Percentiles rank a stretch among this genome's conserved stretches.
Conservation (phyloP, 2,888 invertebrate genomes). For the Xylota segnis region DNA sequence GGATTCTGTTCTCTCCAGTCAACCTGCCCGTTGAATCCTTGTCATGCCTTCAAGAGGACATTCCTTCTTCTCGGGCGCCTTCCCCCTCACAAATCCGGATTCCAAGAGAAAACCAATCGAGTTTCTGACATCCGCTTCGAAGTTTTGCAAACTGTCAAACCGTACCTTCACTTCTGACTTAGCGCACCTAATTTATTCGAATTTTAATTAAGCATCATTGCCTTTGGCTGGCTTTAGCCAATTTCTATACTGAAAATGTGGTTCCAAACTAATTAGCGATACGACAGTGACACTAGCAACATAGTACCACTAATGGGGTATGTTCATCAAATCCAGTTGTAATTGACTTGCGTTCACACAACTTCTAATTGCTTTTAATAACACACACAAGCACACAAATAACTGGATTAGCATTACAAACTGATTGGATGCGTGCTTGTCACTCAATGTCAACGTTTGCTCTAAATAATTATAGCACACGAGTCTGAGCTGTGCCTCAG, state of each 20-base stretch:
- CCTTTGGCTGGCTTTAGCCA: background rate
- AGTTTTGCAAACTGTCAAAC: no score
- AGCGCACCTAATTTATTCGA: background rate
- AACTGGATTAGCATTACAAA: constrained; percentile 60
- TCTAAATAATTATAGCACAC: constrained; percentile 63
- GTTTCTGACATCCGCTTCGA: no score
- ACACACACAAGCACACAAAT: constrained; percentile 8
- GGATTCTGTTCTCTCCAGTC: no score
- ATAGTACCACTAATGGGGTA: background rate
- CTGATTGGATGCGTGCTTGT: constrained; percentile 69
- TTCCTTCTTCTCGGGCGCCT: no score
- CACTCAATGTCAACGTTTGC: constrained; percentile 70
- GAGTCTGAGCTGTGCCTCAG: background rate
- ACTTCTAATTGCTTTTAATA: constrained; percentile 66
- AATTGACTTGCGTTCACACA: constrained; percentile 58
- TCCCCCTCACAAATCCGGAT: no score
- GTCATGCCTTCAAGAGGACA: no score
- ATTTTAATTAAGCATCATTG: constrained; percentile 4
- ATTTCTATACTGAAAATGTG: background rate
- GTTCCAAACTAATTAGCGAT: background rate
- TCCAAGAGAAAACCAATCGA: no score
- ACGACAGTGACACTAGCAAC: background rate
- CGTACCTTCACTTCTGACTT: no score
- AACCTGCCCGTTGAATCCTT: no score
- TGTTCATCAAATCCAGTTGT: background rate